Conservation (phyloP, 2,888 invertebrate genomes). For the Spicauda simplicius region DNA sequence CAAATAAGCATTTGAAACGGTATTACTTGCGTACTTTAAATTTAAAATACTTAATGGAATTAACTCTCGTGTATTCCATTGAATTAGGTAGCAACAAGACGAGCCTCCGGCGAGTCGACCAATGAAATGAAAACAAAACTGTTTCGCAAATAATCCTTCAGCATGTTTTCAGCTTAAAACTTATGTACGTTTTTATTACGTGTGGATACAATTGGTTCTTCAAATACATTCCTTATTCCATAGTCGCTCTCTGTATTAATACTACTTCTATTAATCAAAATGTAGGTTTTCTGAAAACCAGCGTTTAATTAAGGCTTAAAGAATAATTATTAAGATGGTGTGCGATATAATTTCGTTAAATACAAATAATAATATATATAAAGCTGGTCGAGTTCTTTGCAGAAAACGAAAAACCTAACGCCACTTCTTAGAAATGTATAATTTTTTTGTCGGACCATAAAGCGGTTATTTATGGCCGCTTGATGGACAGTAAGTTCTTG, state of each 20-base stretch:
- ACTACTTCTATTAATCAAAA: too few species aligned
- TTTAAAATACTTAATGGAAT: neutral
- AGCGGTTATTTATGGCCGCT: neutral
- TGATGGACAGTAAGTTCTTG: neutral
- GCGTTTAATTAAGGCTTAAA: too few species aligned
- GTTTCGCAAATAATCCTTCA: neutral
- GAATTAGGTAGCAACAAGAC: constrained; percentile 2
- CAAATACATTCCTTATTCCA: too few species aligned
- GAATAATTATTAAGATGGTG: too few species aligned
- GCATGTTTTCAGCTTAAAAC: neutral
- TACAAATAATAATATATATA: too few species aligned
- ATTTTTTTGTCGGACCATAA: neutral
- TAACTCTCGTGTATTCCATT: neutral
- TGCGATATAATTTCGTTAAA: too few species aligned
- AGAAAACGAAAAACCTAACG: too few species aligned
- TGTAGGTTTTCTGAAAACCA: too few species aligned
- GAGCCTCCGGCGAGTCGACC: neutral
- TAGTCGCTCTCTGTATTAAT: too few species aligned
- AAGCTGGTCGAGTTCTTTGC: too few species aligned
- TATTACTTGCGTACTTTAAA: neutral
- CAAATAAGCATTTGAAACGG: too few species aligned
- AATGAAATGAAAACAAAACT: constrained; percentile 1
- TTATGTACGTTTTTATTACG: neutral
- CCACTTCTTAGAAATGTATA: too few species aligned
- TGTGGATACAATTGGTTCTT: neutral